Conservation (phyloP, 2,888 invertebrate genomes). For the Autographa pulchrina region DNA sequence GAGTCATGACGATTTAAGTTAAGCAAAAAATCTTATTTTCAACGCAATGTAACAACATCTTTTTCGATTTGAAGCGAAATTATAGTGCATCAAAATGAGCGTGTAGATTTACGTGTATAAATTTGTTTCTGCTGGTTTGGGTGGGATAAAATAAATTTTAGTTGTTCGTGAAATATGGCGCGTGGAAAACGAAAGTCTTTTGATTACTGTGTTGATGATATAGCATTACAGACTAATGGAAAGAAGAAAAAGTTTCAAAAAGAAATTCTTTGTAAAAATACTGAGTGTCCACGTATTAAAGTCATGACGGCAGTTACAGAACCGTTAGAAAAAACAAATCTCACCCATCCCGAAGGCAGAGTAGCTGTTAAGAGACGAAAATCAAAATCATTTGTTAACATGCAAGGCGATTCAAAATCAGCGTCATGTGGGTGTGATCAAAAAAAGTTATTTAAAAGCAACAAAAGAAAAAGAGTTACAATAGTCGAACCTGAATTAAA, state of each 20-base stretch:
- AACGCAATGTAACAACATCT: conserved; percentile 9
- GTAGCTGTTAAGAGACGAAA: conserved; percentile 15
- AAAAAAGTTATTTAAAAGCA: conserved; percentile 7
- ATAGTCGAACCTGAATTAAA: conserved; percentile 15
- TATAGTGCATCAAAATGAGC: conserved; percentile 19
- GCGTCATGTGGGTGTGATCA: neutral
- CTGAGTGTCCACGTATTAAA: neutral
- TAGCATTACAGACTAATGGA: conserved; percentile 3
- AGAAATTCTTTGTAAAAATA: conserved; percentile 8
- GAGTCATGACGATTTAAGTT: conserved; percentile 9
- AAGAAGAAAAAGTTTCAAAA: conserved; percentile 10
- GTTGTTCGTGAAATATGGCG: conserved; percentile 27
- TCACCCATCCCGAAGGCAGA: conserved; percentile 40
- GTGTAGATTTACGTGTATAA: conserved; percentile 5
- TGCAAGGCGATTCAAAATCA: conserved; percentile 30
- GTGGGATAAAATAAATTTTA: conserved; percentile 41
- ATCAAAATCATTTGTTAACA: conserved; percentile 12
- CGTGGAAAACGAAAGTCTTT: neutral
- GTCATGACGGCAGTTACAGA: neutral
- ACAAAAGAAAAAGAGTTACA: conserved; percentile 8
- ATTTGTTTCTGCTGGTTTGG: conserved; percentile 14
- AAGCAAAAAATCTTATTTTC: conserved; percentile 27
- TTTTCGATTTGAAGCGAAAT: conserved; percentile 20
- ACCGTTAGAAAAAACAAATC: conserved; percentile 13
- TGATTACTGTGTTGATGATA: neutral